Conservation (phyloP, 2,888 invertebrate genomes). For the Athalia rosae region DNA sequence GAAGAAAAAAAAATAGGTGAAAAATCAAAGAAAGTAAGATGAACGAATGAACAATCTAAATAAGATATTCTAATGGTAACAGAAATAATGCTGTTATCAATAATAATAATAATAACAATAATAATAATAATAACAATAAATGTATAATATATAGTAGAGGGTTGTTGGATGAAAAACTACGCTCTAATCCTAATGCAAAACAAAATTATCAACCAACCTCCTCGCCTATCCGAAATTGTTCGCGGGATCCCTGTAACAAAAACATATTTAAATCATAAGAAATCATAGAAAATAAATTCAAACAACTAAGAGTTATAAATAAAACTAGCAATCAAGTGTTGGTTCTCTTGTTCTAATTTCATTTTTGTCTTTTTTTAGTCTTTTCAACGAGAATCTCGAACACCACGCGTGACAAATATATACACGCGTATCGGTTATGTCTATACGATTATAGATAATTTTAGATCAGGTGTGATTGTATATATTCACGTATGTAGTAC, state of each 20-base stretch:
- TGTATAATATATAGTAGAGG: conserved; percentile 51
- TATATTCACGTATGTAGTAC: too few relatives aligned
- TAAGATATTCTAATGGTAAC: background rate
- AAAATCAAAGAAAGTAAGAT: conserved; percentile 40
- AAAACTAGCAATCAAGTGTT: conserved; percentile 20
- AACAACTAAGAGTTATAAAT: conserved; percentile 29
- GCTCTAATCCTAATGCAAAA: conserved; percentile 70
- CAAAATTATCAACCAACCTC: conserved; percentile 71
- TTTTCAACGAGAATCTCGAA: too few relatives aligned
- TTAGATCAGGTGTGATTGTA: too few relatives aligned
- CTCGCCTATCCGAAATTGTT: conserved; percentile 72
- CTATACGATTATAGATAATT: too few relatives aligned
- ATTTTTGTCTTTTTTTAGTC: too few relatives aligned
- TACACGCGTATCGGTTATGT: too few relatives aligned
- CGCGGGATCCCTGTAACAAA: conserved; percentile 73
- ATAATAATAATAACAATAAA: conserved; percentile 5
- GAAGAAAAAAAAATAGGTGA: conserved; percentile 48
- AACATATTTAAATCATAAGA: conserved; percentile 72
- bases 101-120: conserved; percentile 19
- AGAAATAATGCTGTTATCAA: too few relatives aligned
- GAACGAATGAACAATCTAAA: conserved; percentile 21
- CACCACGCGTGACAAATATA: too few relatives aligned
- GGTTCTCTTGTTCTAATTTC: background rate
- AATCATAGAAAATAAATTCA: conserved; percentile 66
- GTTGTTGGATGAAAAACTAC: conserved; percentile 56